Evolutionary conservation across 2,888 invertebrate species (phyloP).

Genomic region (Chaetogeoica ovagalla): DNA sequence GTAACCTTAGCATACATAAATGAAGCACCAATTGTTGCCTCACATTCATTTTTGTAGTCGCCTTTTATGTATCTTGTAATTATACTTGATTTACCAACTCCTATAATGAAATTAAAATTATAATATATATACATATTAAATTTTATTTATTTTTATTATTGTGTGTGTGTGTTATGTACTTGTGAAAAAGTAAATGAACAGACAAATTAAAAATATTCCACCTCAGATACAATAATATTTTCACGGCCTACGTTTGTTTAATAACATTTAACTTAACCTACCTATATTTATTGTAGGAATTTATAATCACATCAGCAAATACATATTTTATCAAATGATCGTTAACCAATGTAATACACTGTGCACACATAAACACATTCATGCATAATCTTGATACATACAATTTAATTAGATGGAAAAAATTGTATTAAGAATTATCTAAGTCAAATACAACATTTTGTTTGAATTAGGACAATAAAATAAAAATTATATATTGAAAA

Average conservation of each 20-base stretch:
- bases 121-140: too few relatives aligned
- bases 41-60: constrained; percentile 72
- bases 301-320: not conserved
- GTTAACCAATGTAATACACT: not conserved
- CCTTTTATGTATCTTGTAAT: constrained; percentile 80
- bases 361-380: too few relatives aligned
- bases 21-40: constrained; percentile 86
- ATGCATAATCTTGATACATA: not conserved
- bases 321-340: not conserved
- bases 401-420: not conserved
- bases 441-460: not conserved
- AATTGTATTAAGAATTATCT: not conserved
- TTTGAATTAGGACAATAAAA: not conserved
- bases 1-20: constrained; percentile 85
- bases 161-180: too few relatives aligned
- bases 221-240: not conserved
- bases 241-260: not conserved
- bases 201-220: too few relatives aligned
- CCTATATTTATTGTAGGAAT: not conserved
- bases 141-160: too few relatives aligned
- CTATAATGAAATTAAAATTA: constrained; percentile 61
- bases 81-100: constrained; percentile 88
- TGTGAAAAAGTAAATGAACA: too few relatives aligned
- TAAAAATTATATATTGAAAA: not conserved
- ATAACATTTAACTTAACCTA: not conserved